These are phyloP conservation scores for Scotopteryx bipunctaria DNA, from an alignment of 2,888 invertebrate genomes.

Conservation along the genomic window DNA sequence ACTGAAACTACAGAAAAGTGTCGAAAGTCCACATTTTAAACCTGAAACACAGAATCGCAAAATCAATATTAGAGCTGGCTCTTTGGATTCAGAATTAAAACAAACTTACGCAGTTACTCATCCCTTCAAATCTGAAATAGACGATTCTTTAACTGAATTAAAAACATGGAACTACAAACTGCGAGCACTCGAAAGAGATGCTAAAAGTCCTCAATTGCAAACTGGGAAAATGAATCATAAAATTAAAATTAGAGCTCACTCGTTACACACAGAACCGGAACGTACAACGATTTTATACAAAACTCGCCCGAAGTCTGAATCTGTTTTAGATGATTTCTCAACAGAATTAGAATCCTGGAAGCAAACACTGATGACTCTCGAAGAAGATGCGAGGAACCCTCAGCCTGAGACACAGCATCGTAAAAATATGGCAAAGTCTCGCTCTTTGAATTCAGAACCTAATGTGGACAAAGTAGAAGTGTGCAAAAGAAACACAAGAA, in stretches of 20 bases:
- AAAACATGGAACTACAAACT: slow-evolving; percentile 17
- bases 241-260: slow-evolving; percentile 17
- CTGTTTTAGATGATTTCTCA: slow-evolving; percentile 17
- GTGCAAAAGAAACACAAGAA: neutral
- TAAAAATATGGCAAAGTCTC: slow-evolving; percentile 3
- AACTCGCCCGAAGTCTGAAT: slow-evolving; percentile 22
- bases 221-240: slow-evolving; percentile 3
- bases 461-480: too few species aligned
- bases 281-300: slow-evolving; percentile 1
- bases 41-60: neutral
- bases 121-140: neutral
- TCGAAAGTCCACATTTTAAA: slow-evolving; percentile 10
- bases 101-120: neutral
- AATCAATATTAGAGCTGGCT: slow-evolving; percentile 7
- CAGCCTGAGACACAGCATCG: slow-evolving; percentile 1
- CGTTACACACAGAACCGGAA: slow-evolving; percentile 19
- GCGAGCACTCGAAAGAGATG: slow-evolving; percentile 18
- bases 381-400: slow-evolving; percentile 19
- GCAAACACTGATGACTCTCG: slow-evolving; percentile 13
- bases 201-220: slow-evolving; percentile 4
- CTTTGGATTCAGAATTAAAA: slow-evolving; percentile 10
- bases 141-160: slow-evolving; percentile 12
- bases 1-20: slow-evolving; percentile 14
- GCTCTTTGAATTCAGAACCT: slow-evolving; percentile 2
- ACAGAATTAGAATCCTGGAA: slow-evolving; percentile 21